phyloP scores from a whole-genome alignment of 2,888 invertebrate species.

The Pachymerium ferrugineum region DNA sequence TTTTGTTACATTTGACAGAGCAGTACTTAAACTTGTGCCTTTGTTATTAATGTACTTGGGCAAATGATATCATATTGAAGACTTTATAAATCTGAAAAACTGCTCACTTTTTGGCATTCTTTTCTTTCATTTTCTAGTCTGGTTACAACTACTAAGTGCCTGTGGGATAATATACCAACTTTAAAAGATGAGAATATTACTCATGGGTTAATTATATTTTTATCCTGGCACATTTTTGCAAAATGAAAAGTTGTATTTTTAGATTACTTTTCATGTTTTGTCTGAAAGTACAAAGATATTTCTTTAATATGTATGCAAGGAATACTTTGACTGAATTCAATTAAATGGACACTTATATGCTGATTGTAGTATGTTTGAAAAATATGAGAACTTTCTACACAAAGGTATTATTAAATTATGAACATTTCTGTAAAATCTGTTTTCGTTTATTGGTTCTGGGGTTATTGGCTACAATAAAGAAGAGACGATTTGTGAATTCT shows the following conservation, averaged over 20 bases:
- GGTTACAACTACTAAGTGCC: conserved; percentile 24
- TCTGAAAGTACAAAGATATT: conserved; percentile 23
- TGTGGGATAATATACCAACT: background rate
- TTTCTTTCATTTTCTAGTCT: conserved; percentile 21
- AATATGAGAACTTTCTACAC: conserved; percentile 21
- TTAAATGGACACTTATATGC: conserved; percentile 11
- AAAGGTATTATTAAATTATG: conserved; percentile 16
- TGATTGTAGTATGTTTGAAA: conserved; percentile 27
- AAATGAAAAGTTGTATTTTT: conserved; percentile 24
- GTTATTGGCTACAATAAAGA: background rate
- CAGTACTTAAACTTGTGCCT: background rate
- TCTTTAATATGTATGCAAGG: conserved; percentile 17
- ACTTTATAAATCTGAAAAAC: conserved; percentile 2
- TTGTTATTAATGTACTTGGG: background rate
- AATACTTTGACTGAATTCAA: conserved; percentile 27
- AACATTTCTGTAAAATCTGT: conserved; percentile 12
- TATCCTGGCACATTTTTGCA: conserved; percentile 17
- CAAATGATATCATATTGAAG: conserved; percentile 1
- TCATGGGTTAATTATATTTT: background rate
- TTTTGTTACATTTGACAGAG: background rate
- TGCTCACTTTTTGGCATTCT: conserved; percentile 5
- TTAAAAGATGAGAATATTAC: background rate
- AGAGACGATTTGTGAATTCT: background rate
- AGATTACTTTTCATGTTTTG: conserved; percentile 20
- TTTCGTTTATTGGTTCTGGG: background rate